Evolutionary conservation across 2,888 invertebrate species (phyloP), one percentile per base, ranked within the genome.

Genomic region (Beris chalybata): DNA sequence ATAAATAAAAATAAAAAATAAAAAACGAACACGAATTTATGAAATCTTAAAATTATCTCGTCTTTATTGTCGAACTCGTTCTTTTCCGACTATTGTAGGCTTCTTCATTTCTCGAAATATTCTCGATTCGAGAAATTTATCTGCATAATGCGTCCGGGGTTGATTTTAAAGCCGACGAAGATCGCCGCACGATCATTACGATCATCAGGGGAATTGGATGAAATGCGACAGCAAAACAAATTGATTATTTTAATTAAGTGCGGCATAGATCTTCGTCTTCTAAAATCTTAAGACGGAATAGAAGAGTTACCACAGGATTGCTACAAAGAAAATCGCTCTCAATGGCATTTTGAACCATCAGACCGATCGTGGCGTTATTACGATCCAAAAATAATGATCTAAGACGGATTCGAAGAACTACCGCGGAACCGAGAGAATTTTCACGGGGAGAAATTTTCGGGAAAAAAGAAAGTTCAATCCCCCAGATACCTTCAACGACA

Each of bases 231-330:
- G 55, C 31, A 44, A 58, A 52, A 64, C 67, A 58, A 67, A 67
- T 67, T 67, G 67, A 67, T 67, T 67, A 67, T 64, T 67, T 67
- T 67, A 67, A 67, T 67, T 67, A 67, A 65, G 47, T 58, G 58
- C 58, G 59, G 57, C 67, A 67, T 67, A 64, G 64, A 67, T 67
- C 67, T 64, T 67, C 56, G 52, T 58, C 64, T 53, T 32, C 30
- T 54, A 32, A 31, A 6, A 54, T 38, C 38, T 30, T 38, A 52
- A 52, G 30, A 12, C 15, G 6, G 30, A 52, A 30, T 29, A 15
- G 30, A 52, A 5, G 52, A 52, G 52, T n/a, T 48, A n/a, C 9
- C 44, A 3, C 11, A 22, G 22, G 22, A 22, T 22, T 22, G 22
- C 22, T 38, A 38, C 38, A 38, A 38, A 38, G 38, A 38, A 38